Evolutionary conservation across 2,797 vertebrate genomes (phyloP).

Genomic region (Echeneis naucrates): DNA sequence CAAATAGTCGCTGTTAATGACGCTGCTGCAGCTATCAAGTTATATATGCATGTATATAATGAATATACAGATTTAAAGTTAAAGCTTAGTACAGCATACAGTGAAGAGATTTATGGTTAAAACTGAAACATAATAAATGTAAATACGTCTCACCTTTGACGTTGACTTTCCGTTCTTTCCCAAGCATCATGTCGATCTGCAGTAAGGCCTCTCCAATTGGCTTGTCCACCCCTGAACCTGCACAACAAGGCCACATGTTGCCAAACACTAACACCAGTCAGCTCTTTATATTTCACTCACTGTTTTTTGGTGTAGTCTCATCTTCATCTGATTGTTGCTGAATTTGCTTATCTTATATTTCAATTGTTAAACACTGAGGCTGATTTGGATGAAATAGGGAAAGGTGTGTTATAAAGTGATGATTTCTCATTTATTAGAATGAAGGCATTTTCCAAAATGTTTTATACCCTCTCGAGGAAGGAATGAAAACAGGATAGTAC

Average conservation of each 20-base stretch:
- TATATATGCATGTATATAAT: too few species aligned
- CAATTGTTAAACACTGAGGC: neutral
- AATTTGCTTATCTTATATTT: constrained; percentile 9
- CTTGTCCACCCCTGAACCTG: constrained; percentile 93
- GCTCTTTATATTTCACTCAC: neutral
- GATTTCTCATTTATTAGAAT: neutral
- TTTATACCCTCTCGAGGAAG: neutral
- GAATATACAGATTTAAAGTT: too few species aligned
- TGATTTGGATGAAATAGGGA: neutral
- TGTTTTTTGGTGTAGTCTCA: neutral
- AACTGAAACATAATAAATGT: neutral
- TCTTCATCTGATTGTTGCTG: neutral
- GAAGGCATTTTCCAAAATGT: too few species aligned
- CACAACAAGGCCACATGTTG: neutral
- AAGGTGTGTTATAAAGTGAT: neutral
- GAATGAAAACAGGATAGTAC: neutral
- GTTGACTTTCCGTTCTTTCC: constrained; percentile 90
- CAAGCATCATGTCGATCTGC: constrained; percentile 93
- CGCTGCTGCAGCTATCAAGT: too few species aligned
- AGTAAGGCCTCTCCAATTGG: constrained; percentile 94
- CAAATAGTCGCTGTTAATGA: neutral
- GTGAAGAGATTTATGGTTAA: neutral
- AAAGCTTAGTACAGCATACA: too few species aligned
- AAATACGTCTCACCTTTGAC: constrained; percentile 87
- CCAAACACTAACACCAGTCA: neutral